Base-by-base conservation (phyloP, 2,888 invertebrate genomes). In the Drosophila acutilabella region DNA sequence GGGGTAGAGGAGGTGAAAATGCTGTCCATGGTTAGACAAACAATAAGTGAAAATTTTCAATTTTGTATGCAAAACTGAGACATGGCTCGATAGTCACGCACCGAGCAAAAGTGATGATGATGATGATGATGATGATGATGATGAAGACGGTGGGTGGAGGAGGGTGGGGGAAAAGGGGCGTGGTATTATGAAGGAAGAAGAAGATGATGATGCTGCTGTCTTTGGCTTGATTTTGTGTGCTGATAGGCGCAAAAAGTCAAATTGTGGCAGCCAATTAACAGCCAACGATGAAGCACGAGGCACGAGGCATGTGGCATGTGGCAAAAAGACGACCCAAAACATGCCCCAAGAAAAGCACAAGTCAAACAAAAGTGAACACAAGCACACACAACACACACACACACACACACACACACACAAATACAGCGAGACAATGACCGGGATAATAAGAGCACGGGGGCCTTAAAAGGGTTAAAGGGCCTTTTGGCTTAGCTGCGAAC, bases 221-320 rank as follows among this genome's bases (percentile, higher is more conserved):
- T 82, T 64, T 64, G 64, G 64, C 66, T 67, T 82, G 83, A 83
- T 88, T 86, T 70, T 83, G 88, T 88, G 69, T 88, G 86, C 83
- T 74, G 85, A 84, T 76, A 77, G 81, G 81, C 78, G 81, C 74
- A 77, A 87, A 88, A 80, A 84, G 84, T 87, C 89, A 84, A 84
- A 88, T 84, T 88, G 89, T 87, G 89, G 84, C 89, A 84, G 84
- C 84, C 87, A 84, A 89, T 89, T 90, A 89, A 89, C 88, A 83
- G 72, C 71, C 71, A 53, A 58, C 48, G 16, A 38, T 50, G 23
- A 11, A 36, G 50, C 33, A 42, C 8, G 36, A 13, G 36, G n/a
- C 30, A 20, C n/a, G 33, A 18, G 18, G 36, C 36, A 30, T 47
- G 47, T 10, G 33, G 33, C 33, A 30, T 47, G 47, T 11, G 36